Evolutionary conservation across 2,797 vertebrate genomes (phyloP).

Genomic region (Neoniphon sammara): DNA sequence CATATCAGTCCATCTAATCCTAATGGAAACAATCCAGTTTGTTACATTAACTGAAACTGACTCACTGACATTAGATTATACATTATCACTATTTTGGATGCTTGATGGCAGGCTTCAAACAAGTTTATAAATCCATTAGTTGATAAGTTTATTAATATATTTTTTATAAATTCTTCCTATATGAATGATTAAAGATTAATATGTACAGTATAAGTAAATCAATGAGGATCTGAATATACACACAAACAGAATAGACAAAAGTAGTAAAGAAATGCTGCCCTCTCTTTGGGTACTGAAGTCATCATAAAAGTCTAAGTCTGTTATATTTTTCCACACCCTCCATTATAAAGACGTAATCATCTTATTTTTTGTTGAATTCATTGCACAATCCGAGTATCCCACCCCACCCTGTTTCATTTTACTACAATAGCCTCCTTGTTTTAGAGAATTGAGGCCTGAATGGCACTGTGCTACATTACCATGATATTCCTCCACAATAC

Average conservation of each 20-base stretch:
- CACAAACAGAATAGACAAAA: constrained; percentile 12
- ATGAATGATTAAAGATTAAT: neutral
- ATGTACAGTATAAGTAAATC: neutral
- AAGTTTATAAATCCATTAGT: too few species aligned
- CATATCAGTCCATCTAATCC: too few species aligned
- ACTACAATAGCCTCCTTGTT: constrained; percentile 83
- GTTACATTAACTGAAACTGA: too few species aligned
- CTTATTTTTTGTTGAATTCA: constrained; percentile 73
- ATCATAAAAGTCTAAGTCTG: constrained; percentile 41
- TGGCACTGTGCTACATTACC: constrained; percentile 80
- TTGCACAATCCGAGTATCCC: constrained; percentile 72
- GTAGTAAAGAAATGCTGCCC: constrained; percentile 51
- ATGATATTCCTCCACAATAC: constrained; percentile 80
- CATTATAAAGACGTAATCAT: constrained; percentile 65
- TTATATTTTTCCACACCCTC: constrained; percentile 45
- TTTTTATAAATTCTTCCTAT: too few species aligned
- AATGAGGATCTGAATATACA: neutral
- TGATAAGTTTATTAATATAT: too few species aligned
- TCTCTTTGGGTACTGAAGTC: constrained; percentile 38
- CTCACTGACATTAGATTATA: too few species aligned
- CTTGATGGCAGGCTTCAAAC: too few species aligned
- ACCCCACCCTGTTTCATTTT: constrained; percentile 73
- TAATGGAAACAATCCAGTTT: neutral
- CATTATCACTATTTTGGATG: too few species aligned
- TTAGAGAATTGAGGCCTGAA: constrained; percentile 74